Evolutionary conservation across 1,140 invertebrate species (phyloP).

Genomic region (Pachypeltis micranthus): DNA sequence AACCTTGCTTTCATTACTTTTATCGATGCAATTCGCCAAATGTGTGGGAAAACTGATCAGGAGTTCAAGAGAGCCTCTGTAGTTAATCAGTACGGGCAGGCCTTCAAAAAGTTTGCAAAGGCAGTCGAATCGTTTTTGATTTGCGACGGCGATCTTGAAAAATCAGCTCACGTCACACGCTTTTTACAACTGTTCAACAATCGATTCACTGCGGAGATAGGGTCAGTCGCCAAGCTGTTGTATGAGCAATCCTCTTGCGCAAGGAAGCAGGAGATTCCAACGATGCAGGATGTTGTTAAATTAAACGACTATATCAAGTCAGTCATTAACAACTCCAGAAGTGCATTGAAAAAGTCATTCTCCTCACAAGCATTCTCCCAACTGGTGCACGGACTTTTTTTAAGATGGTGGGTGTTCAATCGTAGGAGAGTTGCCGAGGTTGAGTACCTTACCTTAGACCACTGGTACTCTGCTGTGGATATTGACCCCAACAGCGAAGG

Average conservation of each 20-base stretch:
- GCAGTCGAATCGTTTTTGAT: neutral
- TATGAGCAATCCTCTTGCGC: neutral
- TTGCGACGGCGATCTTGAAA: neutral
- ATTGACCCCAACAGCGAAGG: neutral
- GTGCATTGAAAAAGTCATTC: neutral
- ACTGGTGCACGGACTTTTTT: neutral
- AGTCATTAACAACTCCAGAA: neutral
- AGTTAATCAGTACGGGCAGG: neutral
- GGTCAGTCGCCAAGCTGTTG: neutral
- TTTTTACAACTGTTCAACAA: neutral
- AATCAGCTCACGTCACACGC: neutral
- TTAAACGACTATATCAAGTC: neutral
- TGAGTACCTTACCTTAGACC: neutral
- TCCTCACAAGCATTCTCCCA: neutral
- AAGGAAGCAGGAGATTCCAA: neutral
- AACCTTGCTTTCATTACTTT: neutral
- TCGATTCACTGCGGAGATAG: neutral
- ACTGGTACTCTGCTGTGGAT: neutral
- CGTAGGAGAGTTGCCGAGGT: neutral
- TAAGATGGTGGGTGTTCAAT: neutral
- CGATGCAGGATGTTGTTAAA: neutral
- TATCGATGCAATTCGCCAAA: neutral
- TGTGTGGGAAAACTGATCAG: neutral
- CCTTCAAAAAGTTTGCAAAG: conserved; percentile 1
- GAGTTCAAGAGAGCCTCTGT: neutral